Base-by-base conservation (phyloP, 1,140 invertebrate species). In the Drosophila pruinosa region DNA sequence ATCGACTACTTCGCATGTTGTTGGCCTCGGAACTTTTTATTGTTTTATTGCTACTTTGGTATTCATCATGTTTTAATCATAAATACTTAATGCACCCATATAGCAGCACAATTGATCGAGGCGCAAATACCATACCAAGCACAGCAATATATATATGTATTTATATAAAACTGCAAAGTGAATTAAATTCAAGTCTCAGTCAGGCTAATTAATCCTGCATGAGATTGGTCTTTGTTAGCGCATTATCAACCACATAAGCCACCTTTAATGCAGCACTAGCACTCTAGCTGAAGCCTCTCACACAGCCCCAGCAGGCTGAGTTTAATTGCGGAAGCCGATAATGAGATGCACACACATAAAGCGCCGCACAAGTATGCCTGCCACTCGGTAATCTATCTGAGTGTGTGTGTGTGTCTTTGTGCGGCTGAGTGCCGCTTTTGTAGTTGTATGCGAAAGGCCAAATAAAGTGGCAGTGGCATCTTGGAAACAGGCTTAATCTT, bases 341-440 rank as follows among this genome's bases (percentile, higher is more conserved):
- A 69, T 62, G 45, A 41, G 45, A 53, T 62, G 48, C 65, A 62
- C 26, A 43, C 26, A 48, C 31, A 38, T 21, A 48, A 14, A 28
- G 22, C 10, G 10, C 7, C n/a, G 14, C 47, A 24, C 17, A 12
- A 47, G 28, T 24, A 10, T 5, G 12, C 10, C 15, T 48, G 43
- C 52, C 52, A 38, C 12, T 47, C n/a, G n/a, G n/a, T n/a, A n/a
- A n/a, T n/a, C n/a, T 12, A 47, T 4, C 7, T 15, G 28, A 21
- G 17, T 21, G 22, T 17, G n/a, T 26, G 12, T 26, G 3, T 10
- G n/a, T 39, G 22, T 12, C 15, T 7, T 1, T 43, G 39, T 38
- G n/a, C 12, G 38, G 38, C 6, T 47, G 39, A 17, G 39, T 38
- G 4, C 14, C 14, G 12, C 36, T 14, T 38, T 43, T 43, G 39